Evolutionary conservation across 2,888 invertebrate species (phyloP), one percentile per base, ranked within the genome.

Genomic region (Drosophila nigritarsus): DNA sequence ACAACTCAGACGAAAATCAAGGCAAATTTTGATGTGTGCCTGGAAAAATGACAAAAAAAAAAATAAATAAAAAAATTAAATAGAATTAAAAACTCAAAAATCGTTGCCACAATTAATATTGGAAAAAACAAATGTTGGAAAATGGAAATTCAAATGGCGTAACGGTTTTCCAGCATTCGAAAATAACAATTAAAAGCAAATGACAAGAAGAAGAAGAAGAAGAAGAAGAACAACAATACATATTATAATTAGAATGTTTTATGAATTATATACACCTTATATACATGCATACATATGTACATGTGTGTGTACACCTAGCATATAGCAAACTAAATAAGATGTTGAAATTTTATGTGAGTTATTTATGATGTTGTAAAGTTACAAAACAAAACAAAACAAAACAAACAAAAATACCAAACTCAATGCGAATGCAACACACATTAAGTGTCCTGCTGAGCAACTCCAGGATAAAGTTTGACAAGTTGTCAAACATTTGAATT

Each of bases 321-420:
- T 68, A 73, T 60, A 64, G 59, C 32, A 42, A 67, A 48, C 34
- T 42, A 69, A 51, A 30, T 20, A 84, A 82, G 78, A 82, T 82
- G 90, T 86, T 89, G 80, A 85, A 80, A 82, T 81, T 87, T 78
- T 84, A 87, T 89, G 85, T 80, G 86, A 82, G 78, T 89, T 89
- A 82, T 82, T 82, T 77, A 82, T 72, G 76, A 86, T 80, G 87
- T 87, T 89, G 78, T 77, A 75, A 74, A 79, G 79, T 86, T 88
- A 68, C 2, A 15, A 20, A 40, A 24, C 20, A 20, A 20, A 29
- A 15, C 27, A 50, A 29, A 42, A 30, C 7, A 29, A 29, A 29
- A 2, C 1, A 29, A 30, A 29, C 20, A 20, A n/a, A 20, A 20
- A 51, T 65, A 67, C 15, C 9, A 53, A 58, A 63, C 62, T 48